Evolutionary conservation across 2,888 invertebrate species (phyloP), one percentile per base, ranked within the genome.

Genomic region (Lottia scabra): DNA sequence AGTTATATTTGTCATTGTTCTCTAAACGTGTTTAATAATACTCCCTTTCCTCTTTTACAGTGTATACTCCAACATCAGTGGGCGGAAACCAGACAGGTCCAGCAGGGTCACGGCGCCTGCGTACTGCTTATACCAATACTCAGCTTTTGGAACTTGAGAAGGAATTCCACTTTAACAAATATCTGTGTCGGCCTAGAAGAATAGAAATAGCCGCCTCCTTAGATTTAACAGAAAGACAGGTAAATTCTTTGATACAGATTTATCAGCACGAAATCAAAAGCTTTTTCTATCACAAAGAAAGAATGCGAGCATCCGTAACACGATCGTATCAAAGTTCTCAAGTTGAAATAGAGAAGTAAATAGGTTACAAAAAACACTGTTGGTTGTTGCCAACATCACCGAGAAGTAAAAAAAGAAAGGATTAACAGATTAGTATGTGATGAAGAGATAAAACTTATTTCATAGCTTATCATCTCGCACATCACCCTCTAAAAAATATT

Each of bases 81-180:
- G 75, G 72, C 27, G 78, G 78, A 74, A 74, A 67, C 67, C 66
- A 67, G 56, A 67, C 56, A 56, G 56, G 56, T 56, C 56, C 19
- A 13, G 56, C 56, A 23, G 56, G 77, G 74, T 82, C 83, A 16
- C 76, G 87, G 16, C 91, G 95, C 67, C 93, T 94, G 1, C 91
- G 96, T 27, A 96, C 95, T 0, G 95, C 95, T 0, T 96, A 95
- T 88, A 94, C 95, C 0, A 95, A 94, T 80, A 91, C 92, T 0
- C 96, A 96, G 87, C 91, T 96, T 44, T 92, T 95, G n/a, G 94
- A 94, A 86, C 90, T 96, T 68, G 95, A 96, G 88, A 94, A 94
- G 82, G 94, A 95, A 86, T 96, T 96, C 85, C 92, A 93, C 76
- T 92, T 91, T 85, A 94, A 93, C 83, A 93, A 93, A 67, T 96